Evolutionary conservation across 2,888 invertebrate species (phyloP).

Genomic region (Cotesia congregata): DNA sequence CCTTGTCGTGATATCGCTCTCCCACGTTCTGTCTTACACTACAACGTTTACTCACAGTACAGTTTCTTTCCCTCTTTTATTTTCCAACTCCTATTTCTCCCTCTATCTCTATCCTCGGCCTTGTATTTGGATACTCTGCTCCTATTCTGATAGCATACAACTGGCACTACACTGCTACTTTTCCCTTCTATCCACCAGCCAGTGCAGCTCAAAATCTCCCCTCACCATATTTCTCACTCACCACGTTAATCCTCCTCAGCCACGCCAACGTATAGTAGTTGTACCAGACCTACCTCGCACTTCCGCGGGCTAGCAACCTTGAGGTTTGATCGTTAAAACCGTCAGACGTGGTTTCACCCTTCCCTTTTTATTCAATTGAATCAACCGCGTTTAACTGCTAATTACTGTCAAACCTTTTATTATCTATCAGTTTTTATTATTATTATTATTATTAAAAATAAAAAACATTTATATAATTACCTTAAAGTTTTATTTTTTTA

Average conservation of each 20-base stretch:
- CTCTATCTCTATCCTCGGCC: neutral
- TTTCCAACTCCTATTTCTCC: neutral
- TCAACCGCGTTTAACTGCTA: constrained; percentile 4
- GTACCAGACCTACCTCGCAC: constrained; percentile 9
- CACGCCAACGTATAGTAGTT: neutral
- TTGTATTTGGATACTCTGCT: neutral
- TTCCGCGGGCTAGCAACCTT: constrained; percentile 9
- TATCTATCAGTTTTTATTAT: neutral
- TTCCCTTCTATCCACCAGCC: neutral
- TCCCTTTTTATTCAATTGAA: constrained; percentile 9
- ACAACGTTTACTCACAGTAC: no score
- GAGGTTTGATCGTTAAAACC: constrained; percentile 19
- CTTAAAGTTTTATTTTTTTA: no score
- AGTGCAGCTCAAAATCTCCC: neutral
- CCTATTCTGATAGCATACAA: neutral
- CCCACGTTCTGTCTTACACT: no score
- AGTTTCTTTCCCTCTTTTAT: neutral
- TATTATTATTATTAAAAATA: no score
- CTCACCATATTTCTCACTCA: constrained; percentile 2
- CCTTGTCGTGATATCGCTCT: no score
- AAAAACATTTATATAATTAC: no score
- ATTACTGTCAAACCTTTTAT: neutral
- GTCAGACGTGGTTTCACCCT: constrained; percentile 2
- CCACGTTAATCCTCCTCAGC: neutral
- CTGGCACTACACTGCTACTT: neutral